Evolutionary conservation across 2,888 invertebrate species (phyloP), one percentile per base, ranked within the genome.

Genomic region (Acanthosepion pharaonis): DNA sequence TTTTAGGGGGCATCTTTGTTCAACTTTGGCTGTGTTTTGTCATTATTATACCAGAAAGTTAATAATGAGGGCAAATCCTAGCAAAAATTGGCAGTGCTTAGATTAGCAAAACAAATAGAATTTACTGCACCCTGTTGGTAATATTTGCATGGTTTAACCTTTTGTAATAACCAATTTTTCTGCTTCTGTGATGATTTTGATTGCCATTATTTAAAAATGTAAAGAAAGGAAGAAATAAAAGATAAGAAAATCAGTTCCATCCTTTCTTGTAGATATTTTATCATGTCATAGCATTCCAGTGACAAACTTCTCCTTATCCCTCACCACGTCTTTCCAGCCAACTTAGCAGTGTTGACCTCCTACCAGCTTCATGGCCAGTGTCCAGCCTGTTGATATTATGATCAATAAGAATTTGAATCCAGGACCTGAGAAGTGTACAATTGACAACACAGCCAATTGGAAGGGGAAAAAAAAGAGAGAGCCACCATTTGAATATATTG

Each of bases 371-470:
- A 78, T 78, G 78, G 78, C n/a, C n/a, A 33, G 78, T 78, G 78
- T 78, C 78, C 78, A 78, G 78, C 11, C n/a, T 33, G n/a, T 78
- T 33, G 33, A 78, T 78, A n/a, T 78, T n/a, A 78, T n/a, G 78
- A 78, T 78, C 78, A 78, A 78, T 78, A 78, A 78, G 78, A 78
- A 78, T 78, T 78, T 78, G n/a, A 15, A 78, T 78, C n/a, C 78
- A n/a, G 78, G 15, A 78, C 5, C 59, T 59, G n/a, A 78, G 78
- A 78, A 78, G 78, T n/a, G 78, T 11, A 78, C n/a, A 15, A 33
- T n/a, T 15, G 78, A 78, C 78, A 78, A 78, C 78, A 78, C 15
- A 15, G 78, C n/a, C 78, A n/a, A n/a, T 78, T n/a, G 33, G n/a
- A 59, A 23, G 23, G 20, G 23, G 33, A 23, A 59, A 5, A 59